phyloP scores from a whole-genome alignment of 2,113 vertebrate genomes.

The Ceyx cyanopectus region DNA sequence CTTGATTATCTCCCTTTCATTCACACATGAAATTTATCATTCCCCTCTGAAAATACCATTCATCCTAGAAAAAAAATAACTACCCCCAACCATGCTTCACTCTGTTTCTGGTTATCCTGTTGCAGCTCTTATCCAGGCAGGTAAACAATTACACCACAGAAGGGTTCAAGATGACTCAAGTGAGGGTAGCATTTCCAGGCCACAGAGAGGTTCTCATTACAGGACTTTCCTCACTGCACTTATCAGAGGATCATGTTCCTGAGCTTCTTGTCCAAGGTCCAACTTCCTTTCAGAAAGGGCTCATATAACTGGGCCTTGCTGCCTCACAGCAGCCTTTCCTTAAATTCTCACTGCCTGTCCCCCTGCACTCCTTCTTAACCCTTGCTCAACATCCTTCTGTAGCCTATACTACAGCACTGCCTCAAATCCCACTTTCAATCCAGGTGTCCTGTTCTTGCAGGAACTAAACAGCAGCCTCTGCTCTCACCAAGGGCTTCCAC shows the following conservation, averaged over 20 bases:
- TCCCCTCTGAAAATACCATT: background rate
- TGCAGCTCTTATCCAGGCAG: background rate
- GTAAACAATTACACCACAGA: background rate
- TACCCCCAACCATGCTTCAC: background rate
- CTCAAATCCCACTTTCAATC: background rate
- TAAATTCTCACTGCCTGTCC: background rate
- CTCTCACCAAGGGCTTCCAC: background rate
- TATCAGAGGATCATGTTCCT: background rate
- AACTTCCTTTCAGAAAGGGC: background rate
- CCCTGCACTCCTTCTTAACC: background rate
- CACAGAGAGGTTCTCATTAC: accelerated
- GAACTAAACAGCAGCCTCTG: background rate
- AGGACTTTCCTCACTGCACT: background rate
- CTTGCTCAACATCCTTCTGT: background rate
- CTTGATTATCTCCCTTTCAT: constrained; percentile 49
- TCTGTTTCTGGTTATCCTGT: background rate
- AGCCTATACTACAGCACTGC: background rate
- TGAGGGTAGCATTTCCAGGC: background rate
- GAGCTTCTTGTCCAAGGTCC: background rate
- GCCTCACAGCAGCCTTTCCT: background rate
- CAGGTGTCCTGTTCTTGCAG: background rate
- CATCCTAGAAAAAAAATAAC: background rate
- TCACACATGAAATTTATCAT: constrained; percentile 17
- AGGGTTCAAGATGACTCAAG: background rate
- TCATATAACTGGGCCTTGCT: accelerated